Evolutionary conservation across 2,888 invertebrate species (phyloP).

Genomic region (Spicauda simplicius): DNA sequence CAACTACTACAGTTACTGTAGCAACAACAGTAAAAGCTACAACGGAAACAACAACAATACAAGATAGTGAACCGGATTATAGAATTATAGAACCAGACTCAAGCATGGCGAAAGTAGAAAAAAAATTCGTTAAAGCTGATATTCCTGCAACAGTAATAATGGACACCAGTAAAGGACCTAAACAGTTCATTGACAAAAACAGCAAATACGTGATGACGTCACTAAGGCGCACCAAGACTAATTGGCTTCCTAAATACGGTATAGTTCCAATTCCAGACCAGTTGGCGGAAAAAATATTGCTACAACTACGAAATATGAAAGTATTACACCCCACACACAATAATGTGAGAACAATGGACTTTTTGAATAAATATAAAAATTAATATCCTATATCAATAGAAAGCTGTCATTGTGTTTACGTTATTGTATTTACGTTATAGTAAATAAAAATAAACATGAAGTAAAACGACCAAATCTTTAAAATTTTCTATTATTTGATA

Average conservation of each 20-base stretch:
- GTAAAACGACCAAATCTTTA: neutral
- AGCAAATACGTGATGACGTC: constrained; percentile 54
- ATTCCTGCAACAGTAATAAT: neutral
- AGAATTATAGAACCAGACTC: constrained; percentile 30
- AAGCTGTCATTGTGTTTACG: no score
- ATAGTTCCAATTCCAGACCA: constrained; percentile 65
- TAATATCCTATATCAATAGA: neutral
- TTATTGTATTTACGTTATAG: neutral
- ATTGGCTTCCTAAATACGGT: constrained; percentile 63
- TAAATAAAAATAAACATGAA: neutral
- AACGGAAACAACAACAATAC: constrained; percentile 28
- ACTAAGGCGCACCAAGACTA: constrained; percentile 55
- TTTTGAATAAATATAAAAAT: constrained; percentile 13
- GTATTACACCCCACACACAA: constrained; percentile 45
- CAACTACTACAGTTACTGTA: neutral
- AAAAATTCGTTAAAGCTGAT: neutral
- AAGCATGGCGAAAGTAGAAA: constrained; percentile 22
- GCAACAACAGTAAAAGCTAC: constrained; percentile 26
- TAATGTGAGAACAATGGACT: constrained; percentile 31
- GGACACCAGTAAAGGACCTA: constrained; percentile 24
- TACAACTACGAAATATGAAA: constrained; percentile 52
- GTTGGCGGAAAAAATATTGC: constrained; percentile 59
- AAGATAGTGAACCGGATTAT: constrained; percentile 24
- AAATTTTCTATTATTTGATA: neutral
- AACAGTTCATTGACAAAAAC: constrained; percentile 31